Evolutionary conservation across 1,140 invertebrate species (phyloP), one percentile per base, ranked within the genome.

Genomic region (Aplysia californica): DNA sequence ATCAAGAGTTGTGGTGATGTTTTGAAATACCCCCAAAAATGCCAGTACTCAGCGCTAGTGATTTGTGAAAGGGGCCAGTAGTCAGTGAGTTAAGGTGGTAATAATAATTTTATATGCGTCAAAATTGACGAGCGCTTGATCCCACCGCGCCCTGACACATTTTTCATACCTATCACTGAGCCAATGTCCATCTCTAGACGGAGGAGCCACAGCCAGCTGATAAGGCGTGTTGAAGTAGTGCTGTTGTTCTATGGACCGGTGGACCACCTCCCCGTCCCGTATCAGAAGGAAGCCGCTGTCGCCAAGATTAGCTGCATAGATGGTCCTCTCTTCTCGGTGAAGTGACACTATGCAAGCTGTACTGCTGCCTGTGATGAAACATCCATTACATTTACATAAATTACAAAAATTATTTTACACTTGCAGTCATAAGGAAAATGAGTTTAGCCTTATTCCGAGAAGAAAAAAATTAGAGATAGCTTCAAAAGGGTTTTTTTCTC

Each of bases 161-260:
- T n/a, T n/a, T n/a, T n/a, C 83, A 84, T 86, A 95, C 95, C 94
- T 96, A 90, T 97, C 96, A 87, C 95, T 96, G 4, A 96, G 92
- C 38, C 97, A 95, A 82, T 94, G 93, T 31, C 93, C 93, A 78
- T 94, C 94, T 81, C 96, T 94, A 58, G 94, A 94, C 3, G 97
- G 96, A 26, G 97, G 98, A 59, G 96, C 95, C 78, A 98, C 90
- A 50, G 96, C 96, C 65, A 99, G 91, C 90, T 99, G 97, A 91
- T 97, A 99, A 6, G 98, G 98, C 36, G 98, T 98, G 91, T 99
- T 99, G 89, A 99, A 99, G 89, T 98, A 98, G 90, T 99, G 97
- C 84, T 98, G 96, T 87, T 99, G 97, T 89, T 99, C 97, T 82
- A 96, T 94, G 0, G 96, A 97, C 72, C 96, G 93, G 89, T 97